Percentiles rank a stretch among this genome's conserved stretches.
These are phyloP conservation scores for Mythimna pallens DNA, from an alignment of 2,888 invertebrate species.

Conservation along the genomic window DNA sequence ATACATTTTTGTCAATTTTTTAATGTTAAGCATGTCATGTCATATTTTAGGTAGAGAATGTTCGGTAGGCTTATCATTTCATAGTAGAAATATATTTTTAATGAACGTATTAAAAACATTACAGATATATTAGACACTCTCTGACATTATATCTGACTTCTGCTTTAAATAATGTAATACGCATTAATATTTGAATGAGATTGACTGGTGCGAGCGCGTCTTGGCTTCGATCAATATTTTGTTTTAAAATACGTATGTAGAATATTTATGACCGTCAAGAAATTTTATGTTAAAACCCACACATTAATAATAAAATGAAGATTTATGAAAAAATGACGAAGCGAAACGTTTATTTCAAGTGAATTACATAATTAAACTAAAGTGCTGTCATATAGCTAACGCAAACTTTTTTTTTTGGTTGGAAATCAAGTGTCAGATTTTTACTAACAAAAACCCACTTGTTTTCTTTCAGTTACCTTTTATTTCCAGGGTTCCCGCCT, in stretches of 20 bases:
- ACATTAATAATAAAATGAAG: constrained; percentile 7
- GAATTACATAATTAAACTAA: constrained; percentile 2
- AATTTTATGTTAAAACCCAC: constrained; percentile 12
- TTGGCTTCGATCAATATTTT: neutral
- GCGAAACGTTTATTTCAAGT: neutral
- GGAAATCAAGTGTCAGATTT: no score
- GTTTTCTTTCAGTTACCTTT: no score
- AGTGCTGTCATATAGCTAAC: neutral
- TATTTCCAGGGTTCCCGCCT: no score
- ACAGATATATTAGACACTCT: constrained; percentile 17
- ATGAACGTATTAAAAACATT: no score
- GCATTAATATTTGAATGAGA: neutral
- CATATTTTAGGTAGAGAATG: constrained; percentile 24
- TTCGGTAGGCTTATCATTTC: constrained; percentile 30
- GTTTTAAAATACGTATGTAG: neutral
- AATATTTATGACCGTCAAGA: constrained; percentile 10
- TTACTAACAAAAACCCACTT: no score
- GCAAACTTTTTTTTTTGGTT: neutral
- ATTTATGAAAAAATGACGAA: constrained; percentile 11
- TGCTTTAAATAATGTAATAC: neutral
- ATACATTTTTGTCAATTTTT: neutral
- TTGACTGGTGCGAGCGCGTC: neutral
- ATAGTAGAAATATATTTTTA: neutral
- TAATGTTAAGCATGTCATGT: neutral
- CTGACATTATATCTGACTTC: no score